phyloP scores from a whole-genome alignment of 2,888 invertebrate genomes.

The Aporophyla nigra region DNA sequence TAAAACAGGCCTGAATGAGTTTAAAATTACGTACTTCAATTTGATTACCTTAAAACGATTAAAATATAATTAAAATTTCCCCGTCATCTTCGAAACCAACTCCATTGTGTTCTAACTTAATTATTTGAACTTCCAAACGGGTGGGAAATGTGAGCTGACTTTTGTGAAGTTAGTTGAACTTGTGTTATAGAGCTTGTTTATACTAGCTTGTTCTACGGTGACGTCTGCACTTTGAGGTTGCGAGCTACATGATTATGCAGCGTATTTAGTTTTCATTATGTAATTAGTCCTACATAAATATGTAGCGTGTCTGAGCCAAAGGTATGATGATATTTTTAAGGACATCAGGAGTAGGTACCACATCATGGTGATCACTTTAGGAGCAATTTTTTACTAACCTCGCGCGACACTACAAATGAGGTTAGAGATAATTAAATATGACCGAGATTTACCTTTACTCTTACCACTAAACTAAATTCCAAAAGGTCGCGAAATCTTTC shows the following conservation, averaged over 20 bases:
- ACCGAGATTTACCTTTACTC: neutral
- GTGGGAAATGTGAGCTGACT: conserved; percentile 29
- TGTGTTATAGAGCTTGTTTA: conserved; percentile 40
- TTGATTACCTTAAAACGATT: neutral
- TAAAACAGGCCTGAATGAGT: neutral
- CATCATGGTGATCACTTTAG: neutral
- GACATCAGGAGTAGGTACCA: neutral
- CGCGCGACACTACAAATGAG: neutral
- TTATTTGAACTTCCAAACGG: conserved; percentile 48
- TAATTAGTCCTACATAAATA: too few relatives aligned
- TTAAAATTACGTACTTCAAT: neutral
- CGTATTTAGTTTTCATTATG: neutral
- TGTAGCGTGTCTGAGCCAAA: too few relatives aligned
- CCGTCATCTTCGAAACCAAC: neutral
- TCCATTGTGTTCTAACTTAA: conserved; percentile 39
- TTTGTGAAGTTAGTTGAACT: conserved; percentile 33
- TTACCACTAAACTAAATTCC: neutral
- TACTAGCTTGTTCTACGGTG: conserved; percentile 21
- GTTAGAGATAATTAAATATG: neutral
- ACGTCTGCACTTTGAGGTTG: conserved; percentile 12
- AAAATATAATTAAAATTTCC: neutral
- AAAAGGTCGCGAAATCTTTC: too few relatives aligned
- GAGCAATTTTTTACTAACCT: neutral
- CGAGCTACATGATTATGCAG: neutral
- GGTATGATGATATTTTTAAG: neutral